phyloP scores from a whole-genome alignment of 2,797 vertebrate genomes.

The Dendrocincla tyrannina region DNA sequence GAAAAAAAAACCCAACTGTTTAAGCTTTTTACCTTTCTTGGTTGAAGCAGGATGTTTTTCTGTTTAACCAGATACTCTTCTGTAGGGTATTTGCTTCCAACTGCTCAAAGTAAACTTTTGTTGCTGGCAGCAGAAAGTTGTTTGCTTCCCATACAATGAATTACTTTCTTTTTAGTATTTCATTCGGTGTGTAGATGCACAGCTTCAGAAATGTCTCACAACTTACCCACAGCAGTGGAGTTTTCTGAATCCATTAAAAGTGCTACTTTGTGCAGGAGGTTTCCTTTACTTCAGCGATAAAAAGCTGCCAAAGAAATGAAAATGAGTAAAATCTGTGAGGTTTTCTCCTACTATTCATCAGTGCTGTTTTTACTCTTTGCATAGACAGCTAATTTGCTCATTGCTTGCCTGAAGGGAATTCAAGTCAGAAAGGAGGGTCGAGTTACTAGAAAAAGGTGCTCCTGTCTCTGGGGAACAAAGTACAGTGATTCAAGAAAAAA shows the following conservation, averaged over 20 bases:
- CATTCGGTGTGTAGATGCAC: background rate
- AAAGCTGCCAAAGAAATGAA: conserved; percentile 37
- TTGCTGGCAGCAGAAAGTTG: conserved; percentile 19
- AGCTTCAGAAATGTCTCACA: conserved; percentile 16
- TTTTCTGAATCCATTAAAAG: conserved; percentile 41
- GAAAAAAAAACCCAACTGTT: fast-evolving
- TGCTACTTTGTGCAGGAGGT: background rate
- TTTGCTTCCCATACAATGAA: conserved; percentile 56
- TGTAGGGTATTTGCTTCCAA: conserved; percentile 22
- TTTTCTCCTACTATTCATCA: conserved; percentile 25
- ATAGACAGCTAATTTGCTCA: conserved; percentile 53
- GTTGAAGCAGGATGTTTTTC: conserved; percentile 36
- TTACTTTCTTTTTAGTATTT: conserved; percentile 53
- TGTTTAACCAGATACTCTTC: conserved; percentile 37
- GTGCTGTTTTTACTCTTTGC: conserved; percentile 44
- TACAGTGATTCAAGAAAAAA: conserved; percentile 9
- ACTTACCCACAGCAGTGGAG: background rate
- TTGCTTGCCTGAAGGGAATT: conserved; percentile 57
- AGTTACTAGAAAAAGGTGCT: conserved; percentile 56
- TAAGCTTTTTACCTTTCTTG: conserved; percentile 3
- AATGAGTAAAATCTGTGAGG: conserved; percentile 45
- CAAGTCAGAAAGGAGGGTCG: conserved; percentile 39
- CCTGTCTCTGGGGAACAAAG: conserved; percentile 55
- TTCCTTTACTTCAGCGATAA: conserved; percentile 15
- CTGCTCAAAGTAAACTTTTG: conserved; percentile 43